These are phyloP conservation scores for Sardinella longiceps DNA, from an alignment of 2,797 vertebrate species.

Conservation along the genomic window DNA sequence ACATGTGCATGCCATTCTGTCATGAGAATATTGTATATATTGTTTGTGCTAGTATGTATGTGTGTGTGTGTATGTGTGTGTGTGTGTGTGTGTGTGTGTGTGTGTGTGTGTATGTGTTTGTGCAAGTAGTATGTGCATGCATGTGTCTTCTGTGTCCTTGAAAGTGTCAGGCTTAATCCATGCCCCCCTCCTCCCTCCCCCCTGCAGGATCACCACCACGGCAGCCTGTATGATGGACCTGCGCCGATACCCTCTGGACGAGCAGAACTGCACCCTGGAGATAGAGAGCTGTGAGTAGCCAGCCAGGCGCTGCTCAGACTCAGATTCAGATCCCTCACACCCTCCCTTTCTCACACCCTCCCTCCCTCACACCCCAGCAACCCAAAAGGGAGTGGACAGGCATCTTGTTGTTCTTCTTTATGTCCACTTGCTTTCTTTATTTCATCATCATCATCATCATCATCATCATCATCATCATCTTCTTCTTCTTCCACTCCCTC, in stretches of 20 bases:
- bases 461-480: too few relatives aligned
- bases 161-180: slow-evolving; percentile 12
- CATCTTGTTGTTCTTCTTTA: background rate
- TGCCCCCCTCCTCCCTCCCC: slow-evolving; percentile 48
- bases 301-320: background rate
- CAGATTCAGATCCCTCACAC: too few relatives aligned
- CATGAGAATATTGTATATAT: background rate
- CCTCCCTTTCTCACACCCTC: too few relatives aligned
- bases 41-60: background rate
- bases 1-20: background rate
- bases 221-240: slow-evolving; percentile 99
- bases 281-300: slow-evolving; percentile 95
- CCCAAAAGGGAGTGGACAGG: background rate
- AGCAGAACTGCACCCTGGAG: slow-evolving; percentile 97
- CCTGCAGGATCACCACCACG: slow-evolving; percentile 91
- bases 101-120: background rate
- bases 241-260: slow-evolving; percentile 90
- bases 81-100: too few relatives aligned
- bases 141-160: slow-evolving; percentile 45
- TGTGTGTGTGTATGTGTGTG: slow-evolving; percentile 1
- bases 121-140: background rate
- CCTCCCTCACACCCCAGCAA: too few relatives aligned
- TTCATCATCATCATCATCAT: too few relatives aligned
- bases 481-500: too few relatives aligned
- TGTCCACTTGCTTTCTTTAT: slow-evolving; percentile 54